Evolutionary conservation across 2,113 vertebrate species (phyloP), one percentile per base, ranked within the genome.

Genomic region (Egretta garzetta): DNA sequence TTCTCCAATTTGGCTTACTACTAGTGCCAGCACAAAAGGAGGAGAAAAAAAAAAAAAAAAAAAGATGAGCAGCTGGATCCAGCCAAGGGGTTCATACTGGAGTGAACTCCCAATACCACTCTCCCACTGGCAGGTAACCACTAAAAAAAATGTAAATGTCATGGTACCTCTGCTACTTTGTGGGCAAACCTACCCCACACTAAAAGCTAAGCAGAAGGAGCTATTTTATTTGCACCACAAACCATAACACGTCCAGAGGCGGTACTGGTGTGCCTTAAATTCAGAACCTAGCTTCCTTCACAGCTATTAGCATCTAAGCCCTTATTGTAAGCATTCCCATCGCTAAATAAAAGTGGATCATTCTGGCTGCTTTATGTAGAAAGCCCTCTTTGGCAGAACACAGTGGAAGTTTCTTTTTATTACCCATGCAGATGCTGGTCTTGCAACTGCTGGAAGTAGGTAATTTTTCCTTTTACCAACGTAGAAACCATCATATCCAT

Each of bases 381-480:
- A 84, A 91, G 83, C 8, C 15, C 49, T 80, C 52, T 73, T 73
- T 92, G 88, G 67, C 88, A 94, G 59, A 83, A 66, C 67, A 62
- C 5, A 3, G 32, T 14, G 63, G 41, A 70, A 70, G 53, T 76
- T 90, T 70, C 56, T 70, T 85, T 85, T 88, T 56, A 74, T 59
- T 71, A 45, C 41, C 75, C 22, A 0, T 39, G 41, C 71, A 90
- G 60, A 79, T 22, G 0, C 7, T n/a, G 53, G 16, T 30, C 62
- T 75, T n/a, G 8, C 55, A 88, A 43, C 35, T 92, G 88, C 88
- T 86, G 68, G 67, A 94, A 93, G 56, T 8, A 66, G 53, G 59
- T 66, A 58, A 59, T 70, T 88, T 93, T 82, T 52, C 59, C 80
- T 74, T 80, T 74, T 43, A 70, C 63, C 82, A 71, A 30, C 41